phyloP scores from a whole-genome alignment of 2,888 invertebrate genomes.

The Agrilus biguttatus region DNA sequence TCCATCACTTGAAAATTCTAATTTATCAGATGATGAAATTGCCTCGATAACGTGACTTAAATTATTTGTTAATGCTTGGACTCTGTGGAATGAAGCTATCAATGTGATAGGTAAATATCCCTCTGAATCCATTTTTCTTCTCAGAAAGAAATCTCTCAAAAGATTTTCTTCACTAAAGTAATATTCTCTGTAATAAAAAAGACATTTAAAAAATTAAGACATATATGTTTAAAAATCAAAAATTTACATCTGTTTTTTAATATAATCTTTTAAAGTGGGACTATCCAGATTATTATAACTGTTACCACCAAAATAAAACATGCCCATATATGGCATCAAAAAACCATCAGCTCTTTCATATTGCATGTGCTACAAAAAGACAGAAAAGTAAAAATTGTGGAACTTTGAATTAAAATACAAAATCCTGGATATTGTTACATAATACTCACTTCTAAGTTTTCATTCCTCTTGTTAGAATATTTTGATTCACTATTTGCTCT shows the following conservation, averaged over 20 bases:
- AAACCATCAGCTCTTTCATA: slow-evolving; percentile 2
- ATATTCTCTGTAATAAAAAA: slow-evolving; percentile 71
- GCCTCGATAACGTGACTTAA: slow-evolving; percentile 71
- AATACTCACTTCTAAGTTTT: no score
- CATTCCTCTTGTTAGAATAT: no score
- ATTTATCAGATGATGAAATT: slow-evolving; percentile 68
- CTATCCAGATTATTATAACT: slow-evolving; percentile 26
- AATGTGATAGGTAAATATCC: slow-evolving; percentile 88
- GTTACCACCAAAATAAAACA: slow-evolving; percentile 44
- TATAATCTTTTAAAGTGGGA: slow-evolving; percentile 61
- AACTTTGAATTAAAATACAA: no score
- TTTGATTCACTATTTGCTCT: no score
- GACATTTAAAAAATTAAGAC: not conserved
- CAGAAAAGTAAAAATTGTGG: no score
- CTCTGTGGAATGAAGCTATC: slow-evolving; percentile 92
- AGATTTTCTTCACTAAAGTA: slow-evolving; percentile 97
- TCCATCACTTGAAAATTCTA: slow-evolving; percentile 59
- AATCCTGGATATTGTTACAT: no score
- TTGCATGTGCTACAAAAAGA: no score
- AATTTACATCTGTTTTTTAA: slow-evolving; percentile 84
- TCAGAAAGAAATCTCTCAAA: slow-evolving; percentile 86
- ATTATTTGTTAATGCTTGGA: slow-evolving; percentile 76
- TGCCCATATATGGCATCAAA: slow-evolving; percentile 40
- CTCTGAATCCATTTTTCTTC: slow-evolving; percentile 90
- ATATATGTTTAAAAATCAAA: not conserved